phyloP scores from a whole-genome alignment of 2,113 vertebrate genomes.

The Trochalopteron elliotii region DNA sequence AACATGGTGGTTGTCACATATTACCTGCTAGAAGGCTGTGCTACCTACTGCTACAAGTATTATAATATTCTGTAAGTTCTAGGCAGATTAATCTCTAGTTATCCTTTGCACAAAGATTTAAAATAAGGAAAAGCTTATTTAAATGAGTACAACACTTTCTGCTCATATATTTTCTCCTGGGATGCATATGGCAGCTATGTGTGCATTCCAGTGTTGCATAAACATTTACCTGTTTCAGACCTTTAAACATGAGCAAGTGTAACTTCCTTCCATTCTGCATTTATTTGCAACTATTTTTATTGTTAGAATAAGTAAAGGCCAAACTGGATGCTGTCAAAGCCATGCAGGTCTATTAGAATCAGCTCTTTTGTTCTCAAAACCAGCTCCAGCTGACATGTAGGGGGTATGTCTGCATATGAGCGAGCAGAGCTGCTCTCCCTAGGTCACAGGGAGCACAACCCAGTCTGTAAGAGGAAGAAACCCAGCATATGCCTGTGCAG shows the following conservation, averaged over 20 bases:
- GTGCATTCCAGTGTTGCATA: not conserved
- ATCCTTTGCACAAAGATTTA: not conserved
- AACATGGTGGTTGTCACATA: not conserved
- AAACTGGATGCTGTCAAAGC: not conserved
- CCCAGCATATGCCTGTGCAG: not conserved
- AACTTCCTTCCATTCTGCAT: not conserved
- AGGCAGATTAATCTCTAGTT: not conserved
- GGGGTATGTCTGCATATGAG: not conserved
- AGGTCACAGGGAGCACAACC: not conserved
- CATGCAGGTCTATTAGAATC: not conserved
- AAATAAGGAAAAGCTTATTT: not conserved
- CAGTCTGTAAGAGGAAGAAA: not conserved
- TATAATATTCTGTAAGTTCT: not conserved
- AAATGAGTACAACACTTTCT: not conserved
- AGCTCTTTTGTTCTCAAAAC: not conserved
- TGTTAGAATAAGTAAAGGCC: not conserved
- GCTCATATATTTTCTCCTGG: not conserved
- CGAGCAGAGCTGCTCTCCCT: not conserved
- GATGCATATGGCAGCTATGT: fast-evolving
- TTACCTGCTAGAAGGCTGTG: not conserved
- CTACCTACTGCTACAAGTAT: not conserved
- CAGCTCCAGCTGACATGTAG: not conserved
- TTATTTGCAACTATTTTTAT: not conserved
- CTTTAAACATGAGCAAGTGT: not conserved
- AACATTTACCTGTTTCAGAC: not conserved